A percentile compares a stretch with the other conserved stretches of the same genome.
These are phyloP conservation scores for Ericerus pela DNA, from an alignment of 1,140 invertebrate genomes.

Conservation along the genomic window DNA sequence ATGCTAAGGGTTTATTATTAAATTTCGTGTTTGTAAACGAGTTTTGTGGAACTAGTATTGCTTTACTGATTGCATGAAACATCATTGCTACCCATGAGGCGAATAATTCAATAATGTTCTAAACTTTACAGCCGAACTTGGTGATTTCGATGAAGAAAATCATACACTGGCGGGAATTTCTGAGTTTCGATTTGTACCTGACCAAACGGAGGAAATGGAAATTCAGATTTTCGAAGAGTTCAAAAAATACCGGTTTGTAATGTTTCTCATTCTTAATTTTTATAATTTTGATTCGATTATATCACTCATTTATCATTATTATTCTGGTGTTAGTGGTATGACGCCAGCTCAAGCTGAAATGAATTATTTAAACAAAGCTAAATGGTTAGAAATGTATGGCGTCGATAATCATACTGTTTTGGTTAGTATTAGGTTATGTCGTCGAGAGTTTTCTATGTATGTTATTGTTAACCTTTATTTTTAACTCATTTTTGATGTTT, in stretches of 20 bases:
- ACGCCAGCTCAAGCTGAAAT: conserved; percentile 85
- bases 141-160: conserved; percentile 80
- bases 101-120: background rate
- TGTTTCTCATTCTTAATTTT: background rate
- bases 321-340: conserved; percentile 40
- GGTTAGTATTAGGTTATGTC: conserved; percentile 29
- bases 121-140: conserved; percentile 69
- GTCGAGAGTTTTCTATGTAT: background rate
- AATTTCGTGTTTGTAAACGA: no score
- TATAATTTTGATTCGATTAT: background rate
- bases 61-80: background rate
- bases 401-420: conserved; percentile 90
- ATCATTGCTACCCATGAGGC: no score
- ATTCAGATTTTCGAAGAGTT: conserved; percentile 79
- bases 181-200: conserved; percentile 89
- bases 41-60: background rate
- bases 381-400: conserved; percentile 93
- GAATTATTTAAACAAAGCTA: conserved; percentile 82
- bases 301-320: background rate
- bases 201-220: conserved; percentile 88
- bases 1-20: no score
- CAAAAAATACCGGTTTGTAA: conserved; percentile 56
- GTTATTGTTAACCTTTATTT: background rate
- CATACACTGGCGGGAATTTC: conserved; percentile 93
- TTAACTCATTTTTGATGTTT: background rate